Evolutionary conservation across 1,140 invertebrate genomes (phyloP).

Genomic region (Trissolcus basalis): DNA sequence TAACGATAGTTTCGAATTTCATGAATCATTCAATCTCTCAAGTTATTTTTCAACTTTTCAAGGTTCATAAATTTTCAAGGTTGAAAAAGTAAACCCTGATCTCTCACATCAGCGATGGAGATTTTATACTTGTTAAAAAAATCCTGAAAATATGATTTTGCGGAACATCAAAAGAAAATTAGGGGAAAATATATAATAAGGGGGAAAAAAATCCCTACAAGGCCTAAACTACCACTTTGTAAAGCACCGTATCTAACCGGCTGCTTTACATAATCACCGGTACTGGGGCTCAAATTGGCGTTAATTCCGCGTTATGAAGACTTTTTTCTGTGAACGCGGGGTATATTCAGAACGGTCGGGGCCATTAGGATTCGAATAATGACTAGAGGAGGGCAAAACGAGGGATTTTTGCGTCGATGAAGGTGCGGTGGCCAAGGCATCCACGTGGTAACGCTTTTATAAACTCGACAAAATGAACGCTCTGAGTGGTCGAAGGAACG

Average conservation of each 20-base stretch:
- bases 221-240: no score
- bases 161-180: not conserved
- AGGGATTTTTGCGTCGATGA: not conserved
- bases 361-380: slow-evolving; percentile 25
- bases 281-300: slow-evolving; percentile 24
- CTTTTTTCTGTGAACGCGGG: slow-evolving; percentile 4
- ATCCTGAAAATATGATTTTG: no score
- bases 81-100: no score
- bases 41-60: no score
- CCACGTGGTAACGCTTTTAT: no score
- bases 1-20: no score
- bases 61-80: no score
- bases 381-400: slow-evolving; percentile 1
- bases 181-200: slow-evolving; percentile 1
- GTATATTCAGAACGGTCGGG: slow-evolving; percentile 15
- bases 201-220: slow-evolving; percentile 3
- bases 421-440: no score
- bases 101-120: no score
- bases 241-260: slow-evolving; percentile 10
- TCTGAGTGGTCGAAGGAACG: slow-evolving; percentile 15
- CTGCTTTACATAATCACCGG: slow-evolving; percentile 31
- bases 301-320: slow-evolving; percentile 34
- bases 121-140: no score
- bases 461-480: not conserved
- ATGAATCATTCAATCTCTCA: no score